phyloP scores from a whole-genome alignment of 2,113 vertebrate genomes.

The Xerus inauris region DNA sequence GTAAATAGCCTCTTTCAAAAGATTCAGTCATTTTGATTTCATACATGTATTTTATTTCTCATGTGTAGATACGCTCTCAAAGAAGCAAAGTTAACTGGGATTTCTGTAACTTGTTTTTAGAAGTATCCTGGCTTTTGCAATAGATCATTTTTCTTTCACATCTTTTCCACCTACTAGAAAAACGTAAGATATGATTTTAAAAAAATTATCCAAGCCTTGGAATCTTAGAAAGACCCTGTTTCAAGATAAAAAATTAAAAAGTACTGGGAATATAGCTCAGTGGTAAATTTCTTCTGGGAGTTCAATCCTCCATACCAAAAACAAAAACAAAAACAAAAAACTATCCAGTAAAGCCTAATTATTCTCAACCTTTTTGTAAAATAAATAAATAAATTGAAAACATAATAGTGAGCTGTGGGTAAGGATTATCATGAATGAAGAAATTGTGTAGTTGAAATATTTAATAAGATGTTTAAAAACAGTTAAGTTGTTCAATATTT shows the following conservation, averaged over 20 bases:
- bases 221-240: too few relatives aligned
- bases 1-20: not conserved
- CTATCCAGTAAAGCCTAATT: not conserved
- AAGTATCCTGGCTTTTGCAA: not conserved
- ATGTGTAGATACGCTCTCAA: not conserved
- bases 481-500: not conserved
- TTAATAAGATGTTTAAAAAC: constrained; percentile 1
- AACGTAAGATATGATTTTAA: not conserved
- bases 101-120: not conserved
- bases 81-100: not conserved
- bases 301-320: too few relatives aligned
- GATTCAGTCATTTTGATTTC: not conserved
- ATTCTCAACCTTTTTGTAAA: not conserved
- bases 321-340: not conserved
- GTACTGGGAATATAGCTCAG: too few relatives aligned
- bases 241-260: too few relatives aligned
- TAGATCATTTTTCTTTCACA: not conserved
- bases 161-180: not conserved
- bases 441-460: constrained; percentile 16
- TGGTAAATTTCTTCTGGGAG: too few relatives aligned
- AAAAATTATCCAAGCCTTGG: not conserved
- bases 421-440: not conserved
- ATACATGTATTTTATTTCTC: not conserved
- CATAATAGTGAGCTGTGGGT: not conserved
- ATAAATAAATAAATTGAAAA: constrained; percentile 34